Evolutionary conservation across 2,797 vertebrate species (phyloP), one percentile per base, ranked within the genome.

Genomic region (Oryzias dopingdopingensis): DNA sequence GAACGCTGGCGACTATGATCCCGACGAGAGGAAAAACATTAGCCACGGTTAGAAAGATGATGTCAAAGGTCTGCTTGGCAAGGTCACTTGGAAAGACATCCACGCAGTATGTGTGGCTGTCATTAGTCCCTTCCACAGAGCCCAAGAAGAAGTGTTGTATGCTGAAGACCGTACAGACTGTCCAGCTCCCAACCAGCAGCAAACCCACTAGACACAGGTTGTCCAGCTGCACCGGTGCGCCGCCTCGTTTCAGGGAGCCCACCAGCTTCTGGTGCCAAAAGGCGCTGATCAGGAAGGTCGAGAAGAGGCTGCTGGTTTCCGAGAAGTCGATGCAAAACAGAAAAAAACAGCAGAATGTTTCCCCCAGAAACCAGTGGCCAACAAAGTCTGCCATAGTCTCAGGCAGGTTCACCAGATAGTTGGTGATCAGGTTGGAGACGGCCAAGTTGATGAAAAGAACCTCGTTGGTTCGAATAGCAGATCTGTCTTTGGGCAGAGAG

Each of bases 251-350:
- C 10, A 91, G 63, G 14, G 90, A 92, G 1, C 90, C 88, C 0
- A 93, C 91, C 2, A 93, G 82, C 69, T 93, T 93, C 85, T 93
- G 91, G 70, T 92, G 77, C 92, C 93, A 93, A 70, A 82, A 93
- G 2, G 69, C 1, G 2, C 90, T 90, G 81, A 93, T 93, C 81
- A 91, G 85, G 56, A 92, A 74, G 22, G 92, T 93, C 1, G 90
- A 84, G 72, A 85, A 87, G 77, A 94, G 90, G 84, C 92, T 93
- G 89, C 90, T 92, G 67, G 90, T 92, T 59, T 91, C 89, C 0
- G 92, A 93, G 51, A 93, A 76, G 52, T 91, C 81, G 0, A 88
- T 70, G 0, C 78, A 86, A n/a, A 91, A 93, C 14, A 49, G 74
- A 32, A 90, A 91, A 6, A 90, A 51, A 0, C 72, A 63, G 2